Base-by-base conservation (phyloP, 2,888 invertebrate species). In the Drosophila antonietae region DNA sequence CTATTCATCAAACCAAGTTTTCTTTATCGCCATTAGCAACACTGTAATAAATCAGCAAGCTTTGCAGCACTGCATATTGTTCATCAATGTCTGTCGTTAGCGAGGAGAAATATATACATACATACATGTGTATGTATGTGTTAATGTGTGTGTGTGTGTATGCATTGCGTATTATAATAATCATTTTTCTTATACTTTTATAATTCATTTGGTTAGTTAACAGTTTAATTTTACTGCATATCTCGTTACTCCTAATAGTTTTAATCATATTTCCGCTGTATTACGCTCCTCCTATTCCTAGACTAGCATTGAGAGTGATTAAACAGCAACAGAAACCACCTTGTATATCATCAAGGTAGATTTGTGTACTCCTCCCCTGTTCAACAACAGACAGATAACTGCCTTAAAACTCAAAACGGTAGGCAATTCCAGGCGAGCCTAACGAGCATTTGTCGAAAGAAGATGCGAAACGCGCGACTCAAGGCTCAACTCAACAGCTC, bases 381-480 rank as follows among this genome's bases (percentile, higher is more conserved):
- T 8, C 2, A 31, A 14, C 18, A 52, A 20, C 41, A n/a, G 44
- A 10, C 75, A 35, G 51, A 62, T 59, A 70, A 44, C 66, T 51
- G 69, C 67, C 70, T 61, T 56, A 23, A 51, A 23, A 46, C 46
- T 46, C 14, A 73, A 73, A 80, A 80, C 81, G 71, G 83, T 74
- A 85, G 81, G 76, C 72, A 70, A 68, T 44, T 63, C 52, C 63
- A 43, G 33, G 10, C 67, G 57, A 72, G 72, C 62, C 83, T 84
- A 84, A 83, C 83, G 83, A 83, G 85, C 85, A 74, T 76, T 69
- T 78, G 78, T 80, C 78, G 77, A 80, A 76, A 78, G 80, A 80
- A 80, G 72, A 73, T 55, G 76, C 64, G 69, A 57, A 57, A 69
- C 23, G 75, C 18, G 75, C 60, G 58, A 41, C 43, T 63, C 58